Evolutionary conservation across 2,113 vertebrate genomes (phyloP).

Genomic region (Myrmophylax atrothorax): DNA sequence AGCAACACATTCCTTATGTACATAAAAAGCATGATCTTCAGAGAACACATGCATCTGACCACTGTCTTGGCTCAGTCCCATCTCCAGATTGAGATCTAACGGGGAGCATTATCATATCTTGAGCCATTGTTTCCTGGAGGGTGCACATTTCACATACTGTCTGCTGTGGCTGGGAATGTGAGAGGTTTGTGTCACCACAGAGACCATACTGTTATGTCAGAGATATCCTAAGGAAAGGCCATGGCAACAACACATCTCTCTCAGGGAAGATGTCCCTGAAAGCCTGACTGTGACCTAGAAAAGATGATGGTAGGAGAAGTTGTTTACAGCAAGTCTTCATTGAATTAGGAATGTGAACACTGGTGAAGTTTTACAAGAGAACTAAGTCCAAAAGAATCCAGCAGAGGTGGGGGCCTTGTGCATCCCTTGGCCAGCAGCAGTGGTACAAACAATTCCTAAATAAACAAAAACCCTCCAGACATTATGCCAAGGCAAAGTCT

Average conservation of each 20-base stretch:
- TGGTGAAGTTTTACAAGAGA: not conserved
- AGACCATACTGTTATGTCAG: not conserved
- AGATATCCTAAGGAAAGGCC: not conserved
- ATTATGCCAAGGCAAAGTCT: not conserved
- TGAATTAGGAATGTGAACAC: not conserved
- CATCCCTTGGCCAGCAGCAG: not conserved
- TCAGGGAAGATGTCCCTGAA: not conserved
- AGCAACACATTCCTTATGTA: not conserved
- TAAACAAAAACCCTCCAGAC: not conserved
- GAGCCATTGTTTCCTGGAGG: not conserved
- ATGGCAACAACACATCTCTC: not conserved
- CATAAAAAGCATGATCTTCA: not conserved
- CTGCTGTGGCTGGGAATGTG: not conserved
- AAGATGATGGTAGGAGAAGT: not conserved
- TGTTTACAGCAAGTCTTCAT: not conserved
- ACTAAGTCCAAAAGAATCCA: not conserved
- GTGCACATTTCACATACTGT: slow-evolving; percentile 24
- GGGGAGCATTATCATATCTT: not conserved
- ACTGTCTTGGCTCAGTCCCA: not conserved
- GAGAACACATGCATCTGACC: not conserved
- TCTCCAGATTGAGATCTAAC: not conserved
- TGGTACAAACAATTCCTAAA: not conserved
- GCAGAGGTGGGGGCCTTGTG: not conserved
- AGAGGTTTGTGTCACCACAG: not conserved
- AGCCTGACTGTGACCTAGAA: not conserved